Percentiles rank a stretch among this genome's conserved stretches.
These are phyloP conservation scores for Decapterus maruadsi DNA, from an alignment of 2,797 vertebrate genomes.

Conservation along the genomic window DNA sequence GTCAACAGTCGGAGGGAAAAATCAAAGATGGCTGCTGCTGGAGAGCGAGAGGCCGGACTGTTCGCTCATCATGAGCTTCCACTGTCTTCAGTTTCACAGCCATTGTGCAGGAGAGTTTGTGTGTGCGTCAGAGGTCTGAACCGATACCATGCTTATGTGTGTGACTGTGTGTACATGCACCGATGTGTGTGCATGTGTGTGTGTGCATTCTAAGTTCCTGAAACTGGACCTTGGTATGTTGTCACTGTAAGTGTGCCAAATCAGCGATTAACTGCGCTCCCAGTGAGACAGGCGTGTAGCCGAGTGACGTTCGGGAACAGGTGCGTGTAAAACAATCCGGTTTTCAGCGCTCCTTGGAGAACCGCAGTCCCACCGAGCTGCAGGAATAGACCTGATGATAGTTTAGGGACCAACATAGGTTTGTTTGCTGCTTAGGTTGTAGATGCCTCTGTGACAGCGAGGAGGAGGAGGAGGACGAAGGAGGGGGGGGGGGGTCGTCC, in stretches of 20 bases:
- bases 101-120: conserved; percentile 5
- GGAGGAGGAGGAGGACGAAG: no score
- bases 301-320: conserved; percentile 78
- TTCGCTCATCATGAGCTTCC: conserved; percentile 37
- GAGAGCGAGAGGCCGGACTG: conserved; percentile 15
- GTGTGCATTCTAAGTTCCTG: conserved; percentile 65
- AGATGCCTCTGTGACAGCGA: conserved; percentile 29
- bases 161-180: conserved; percentile 6
- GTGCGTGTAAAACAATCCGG: conserved; percentile 79
- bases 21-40: conserved; percentile 59
- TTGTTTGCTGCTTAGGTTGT: conserved; percentile 38
- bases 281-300: conserved; percentile 82
- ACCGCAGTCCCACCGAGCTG: conserved; percentile 42
- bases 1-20: conserved; percentile 39
- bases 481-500: neutral
- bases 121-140: neutral
- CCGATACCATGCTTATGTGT: neutral
- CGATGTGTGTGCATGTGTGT: conserved; percentile 7
- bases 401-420: conserved; percentile 54
- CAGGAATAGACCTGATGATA: conserved; percentile 79
- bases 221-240: conserved; percentile 87
- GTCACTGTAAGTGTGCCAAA: conserved; percentile 87
- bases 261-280: conserved; percentile 84
- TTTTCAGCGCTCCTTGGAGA: conserved; percentile 66
- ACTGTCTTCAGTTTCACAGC: conserved; percentile 11